Percentiles rank a stretch among this genome's conserved stretches.
These are phyloP conservation scores for Phrynocephalus forsythii DNA, from an alignment of 2,797 vertebrate genomes.

Conservation along the genomic window DNA sequence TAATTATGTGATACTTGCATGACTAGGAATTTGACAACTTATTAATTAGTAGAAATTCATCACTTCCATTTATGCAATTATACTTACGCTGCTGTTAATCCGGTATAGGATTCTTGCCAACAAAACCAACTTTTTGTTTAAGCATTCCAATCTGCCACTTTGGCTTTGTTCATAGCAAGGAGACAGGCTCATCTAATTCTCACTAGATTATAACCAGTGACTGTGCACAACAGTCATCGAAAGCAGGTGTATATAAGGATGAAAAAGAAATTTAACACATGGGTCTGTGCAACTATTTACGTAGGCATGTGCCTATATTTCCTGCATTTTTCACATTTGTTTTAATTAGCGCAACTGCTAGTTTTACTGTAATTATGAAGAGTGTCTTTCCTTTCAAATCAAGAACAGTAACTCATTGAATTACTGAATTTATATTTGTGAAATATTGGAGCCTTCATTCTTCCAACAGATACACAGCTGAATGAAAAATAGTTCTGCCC, in stretches of 20 bases:
- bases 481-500: background rate
- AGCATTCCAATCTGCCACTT: background rate
- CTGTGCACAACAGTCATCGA: background rate
- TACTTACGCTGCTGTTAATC: too few species aligned
- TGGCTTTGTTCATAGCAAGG: background rate
- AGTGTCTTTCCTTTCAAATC: background rate
- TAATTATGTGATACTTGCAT: too few species aligned
- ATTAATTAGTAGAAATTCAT: too few species aligned
- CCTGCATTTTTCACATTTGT: background rate
- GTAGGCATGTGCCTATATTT: background rate
- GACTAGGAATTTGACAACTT: too few species aligned
- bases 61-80: too few species aligned
- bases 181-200: background rate
- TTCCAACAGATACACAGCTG: background rate
- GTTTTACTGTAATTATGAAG: background rate
- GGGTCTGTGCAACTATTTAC: too few species aligned
- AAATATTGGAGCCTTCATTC: background rate
- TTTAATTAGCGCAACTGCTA: slow-evolving; percentile 5
- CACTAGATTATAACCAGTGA: background rate
- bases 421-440: background rate
- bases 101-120: too few species aligned
- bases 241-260: background rate
- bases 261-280: background rate
- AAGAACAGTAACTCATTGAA: background rate
- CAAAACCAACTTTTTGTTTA: too few species aligned